Evolutionary conservation across 2,797 vertebrate genomes (phyloP), one percentile per base, ranked within the genome.

Genomic region (Gambusia yucatana): DNA sequence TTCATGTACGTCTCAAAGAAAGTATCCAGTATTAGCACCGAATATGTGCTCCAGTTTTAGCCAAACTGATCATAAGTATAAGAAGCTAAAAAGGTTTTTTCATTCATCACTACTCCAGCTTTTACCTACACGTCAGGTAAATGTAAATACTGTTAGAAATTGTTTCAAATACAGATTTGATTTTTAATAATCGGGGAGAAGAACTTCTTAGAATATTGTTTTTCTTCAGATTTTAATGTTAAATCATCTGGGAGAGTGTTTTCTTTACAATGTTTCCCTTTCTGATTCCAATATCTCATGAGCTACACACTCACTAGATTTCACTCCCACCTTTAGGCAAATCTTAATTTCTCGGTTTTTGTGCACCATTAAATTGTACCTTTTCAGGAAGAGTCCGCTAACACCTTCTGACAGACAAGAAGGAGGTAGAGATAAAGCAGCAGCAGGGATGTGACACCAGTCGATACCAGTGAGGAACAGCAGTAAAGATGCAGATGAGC

Each of bases 371-470:
- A 84, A 39, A 63, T 67, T 77, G 16, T 61, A 41, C 30, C 75
- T 72, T 61, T 76, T 72, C 41, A 63, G 72, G 55, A 76, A 72
- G 36, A 61, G 75, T 30, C 33, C 57, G 52, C 72, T 78, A 85
- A 63, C 63, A 71, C 47, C 28, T 69, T 14, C 71, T 75, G 78
- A 80, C 57, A 61, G 77, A 80, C 61, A 47, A 74, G 77, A 59
- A 79, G 43, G 50, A 25, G 17, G 65, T 2, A 70, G 33, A 80
- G 78, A 61, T 73, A 73, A 77, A 72, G 73, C 72, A 82, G 65
- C 79, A 76, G 83, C 80, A 52, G 81, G 82, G 73, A 73, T 75
- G 48, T 79, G 75, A 83, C 78, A 82, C 33, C 6, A 59, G 71
- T 77, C 67, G 36, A 67, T 11, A 33, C 36, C 41, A n/a, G 36